Conservation (phyloP, 2,888 invertebrate genomes). For the Desoria tigrina region DNA sequence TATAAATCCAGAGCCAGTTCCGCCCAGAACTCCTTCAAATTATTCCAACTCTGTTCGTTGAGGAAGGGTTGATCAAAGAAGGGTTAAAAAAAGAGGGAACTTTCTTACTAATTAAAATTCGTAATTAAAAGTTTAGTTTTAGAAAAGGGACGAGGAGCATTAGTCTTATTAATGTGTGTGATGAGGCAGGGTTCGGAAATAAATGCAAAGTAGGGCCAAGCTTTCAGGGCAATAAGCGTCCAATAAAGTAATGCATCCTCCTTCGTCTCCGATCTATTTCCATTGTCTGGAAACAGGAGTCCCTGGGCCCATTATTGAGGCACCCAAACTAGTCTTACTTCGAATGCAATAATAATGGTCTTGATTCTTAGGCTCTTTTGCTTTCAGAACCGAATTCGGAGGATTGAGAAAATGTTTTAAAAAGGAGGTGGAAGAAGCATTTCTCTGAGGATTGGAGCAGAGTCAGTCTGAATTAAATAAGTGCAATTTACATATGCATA, state of each 20-base stretch:
- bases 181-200: not conserved
- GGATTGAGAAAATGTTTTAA: too few relatives aligned
- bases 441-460: too few relatives aligned
- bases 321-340: too few relatives aligned
- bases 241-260: not conserved
- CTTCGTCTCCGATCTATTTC: too few relatives aligned
- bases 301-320: too few relatives aligned
- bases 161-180: slow-evolving; percentile 19
- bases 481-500: slow-evolving; percentile 8
- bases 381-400: too few relatives aligned
- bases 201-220: not conserved
- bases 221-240: not conserved
- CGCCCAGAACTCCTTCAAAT: not conserved
- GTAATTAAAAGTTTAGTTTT: slow-evolving; percentile 52
- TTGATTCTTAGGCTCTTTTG: too few relatives aligned
- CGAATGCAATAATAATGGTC: too few relatives aligned
- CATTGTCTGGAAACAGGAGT: too few relatives aligned
- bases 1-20: not conserved
- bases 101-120: slow-evolving; percentile 54
- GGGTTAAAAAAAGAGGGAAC: slow-evolving; percentile 38
- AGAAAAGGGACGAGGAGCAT: slow-evolving; percentile 26
- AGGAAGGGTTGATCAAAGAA: slow-evolving; percentile 14
- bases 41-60: not conserved
- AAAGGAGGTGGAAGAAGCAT: too few relatives aligned
- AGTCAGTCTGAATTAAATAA: not conserved